A percentile compares a stretch with the other conserved stretches of the same genome.
These are phyloP conservation scores for Unio pictorum DNA, from an alignment of 2,888 invertebrate species.

Conservation along the genomic window DNA sequence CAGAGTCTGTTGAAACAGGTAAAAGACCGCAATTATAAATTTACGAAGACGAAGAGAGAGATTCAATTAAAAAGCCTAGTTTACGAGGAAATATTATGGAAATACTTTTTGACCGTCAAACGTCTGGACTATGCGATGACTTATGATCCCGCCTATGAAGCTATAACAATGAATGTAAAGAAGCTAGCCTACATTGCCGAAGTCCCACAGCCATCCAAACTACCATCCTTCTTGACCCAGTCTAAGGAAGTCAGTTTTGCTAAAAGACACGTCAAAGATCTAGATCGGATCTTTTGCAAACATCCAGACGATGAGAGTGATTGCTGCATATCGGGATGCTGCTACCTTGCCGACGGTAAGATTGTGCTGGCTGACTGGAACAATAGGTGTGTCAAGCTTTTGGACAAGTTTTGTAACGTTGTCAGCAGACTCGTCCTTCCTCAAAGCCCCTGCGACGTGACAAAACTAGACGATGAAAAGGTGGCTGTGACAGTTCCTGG, in stretches of 20 bases:
- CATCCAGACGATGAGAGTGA: constrained; percentile 17
- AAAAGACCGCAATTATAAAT: constrained; percentile 3
- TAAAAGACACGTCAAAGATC: constrained; percentile 10
- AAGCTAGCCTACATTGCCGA: constrained; percentile 19
- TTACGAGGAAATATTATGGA: constrained; percentile 33
- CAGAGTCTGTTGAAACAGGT: background rate
- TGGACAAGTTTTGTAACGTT: constrained; percentile 22
- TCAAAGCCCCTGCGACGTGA: constrained; percentile 34
- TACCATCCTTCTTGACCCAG: constrained; percentile 28
- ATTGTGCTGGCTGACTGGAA: constrained; percentile 35
- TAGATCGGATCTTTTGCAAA: constrained; percentile 10
- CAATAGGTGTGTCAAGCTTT: constrained; percentile 30
- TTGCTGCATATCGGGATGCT: constrained; percentile 25
- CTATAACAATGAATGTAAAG: constrained; percentile 10
- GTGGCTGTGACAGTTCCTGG: constrained; percentile 29
- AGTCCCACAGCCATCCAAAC: constrained; percentile 18
- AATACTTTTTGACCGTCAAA: constrained; percentile 23
- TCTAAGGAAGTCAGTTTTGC: constrained; percentile 19
- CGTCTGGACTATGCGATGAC: constrained; percentile 30
- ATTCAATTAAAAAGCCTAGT: constrained; percentile 30
- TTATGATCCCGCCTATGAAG: constrained; percentile 20
- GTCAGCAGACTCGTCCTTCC: constrained; percentile 15
- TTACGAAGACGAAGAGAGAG: constrained; percentile 15
- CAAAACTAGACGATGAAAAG: constrained; percentile 18
- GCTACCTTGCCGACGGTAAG: constrained; percentile 17